A percentile compares a stretch with the other conserved stretches of the same genome.
Conservation (phyloP, 1,140 invertebrate species). For the Pantala flavescens region DNA sequence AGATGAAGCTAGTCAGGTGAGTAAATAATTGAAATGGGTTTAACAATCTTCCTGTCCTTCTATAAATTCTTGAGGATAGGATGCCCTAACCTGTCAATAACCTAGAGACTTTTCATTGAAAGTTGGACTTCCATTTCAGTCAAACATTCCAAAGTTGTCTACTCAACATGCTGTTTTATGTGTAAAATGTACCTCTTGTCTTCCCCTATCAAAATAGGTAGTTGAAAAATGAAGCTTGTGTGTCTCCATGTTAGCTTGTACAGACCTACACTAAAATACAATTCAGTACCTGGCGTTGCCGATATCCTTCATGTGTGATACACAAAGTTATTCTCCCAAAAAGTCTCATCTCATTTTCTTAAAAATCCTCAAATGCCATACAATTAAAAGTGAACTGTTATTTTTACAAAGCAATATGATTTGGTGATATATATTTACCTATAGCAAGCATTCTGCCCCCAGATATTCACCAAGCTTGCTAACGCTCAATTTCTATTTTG, state of each 20-base stretch:
- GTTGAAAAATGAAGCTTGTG: background rate
- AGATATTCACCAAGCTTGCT: background rate
- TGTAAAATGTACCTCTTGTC: background rate
- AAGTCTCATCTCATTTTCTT: background rate
- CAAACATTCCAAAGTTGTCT: background rate
- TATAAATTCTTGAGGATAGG: background rate
- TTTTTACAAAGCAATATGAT: background rate
- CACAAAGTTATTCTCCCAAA: background rate
- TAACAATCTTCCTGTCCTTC: background rate
- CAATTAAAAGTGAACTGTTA: background rate
- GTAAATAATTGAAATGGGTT: background rate
- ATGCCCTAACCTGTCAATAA: background rate
- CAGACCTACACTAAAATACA: background rate
- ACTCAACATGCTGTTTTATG: background rate
- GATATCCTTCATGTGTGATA: background rate
- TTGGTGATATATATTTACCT: background rate
- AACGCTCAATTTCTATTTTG: background rate
- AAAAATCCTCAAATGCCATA: background rate
- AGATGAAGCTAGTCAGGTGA: background rate
- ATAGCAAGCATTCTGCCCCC: background rate
- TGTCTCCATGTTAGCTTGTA: slow-evolving; percentile 1
- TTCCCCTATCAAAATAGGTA: background rate
- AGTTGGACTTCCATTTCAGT: background rate
- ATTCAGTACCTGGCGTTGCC: background rate
- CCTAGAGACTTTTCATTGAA: background rate